Evolutionary conservation across 2,888 invertebrate species (phyloP), one percentile per base, ranked within the genome.

Genomic region (Phortica okadai): DNA sequence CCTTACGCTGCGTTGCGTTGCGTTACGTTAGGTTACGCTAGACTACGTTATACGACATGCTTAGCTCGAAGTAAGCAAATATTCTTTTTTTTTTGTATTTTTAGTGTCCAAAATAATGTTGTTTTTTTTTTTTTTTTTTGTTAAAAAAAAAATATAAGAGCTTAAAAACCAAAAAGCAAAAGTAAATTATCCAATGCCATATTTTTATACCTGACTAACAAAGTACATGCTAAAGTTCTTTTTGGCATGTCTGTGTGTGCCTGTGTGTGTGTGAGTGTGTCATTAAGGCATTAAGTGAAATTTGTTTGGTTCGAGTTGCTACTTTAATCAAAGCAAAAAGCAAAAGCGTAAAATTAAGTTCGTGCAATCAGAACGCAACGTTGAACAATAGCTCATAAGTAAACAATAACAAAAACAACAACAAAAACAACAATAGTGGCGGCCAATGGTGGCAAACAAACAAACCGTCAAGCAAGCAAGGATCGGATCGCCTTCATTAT

Each of bases 331-430:
- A 50, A 50, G 8, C 6, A 62, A 25, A 10, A 10, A 21, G 5
- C 21, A 21, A 25, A 62, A 25, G 62, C 62, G 62, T 21, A 25
- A 62, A 62, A 21, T 62, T 10, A 62, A 62, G 25, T 62, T 25
- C 10, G 0, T 25, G 33, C 25, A 62, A 62, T 25, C 11, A 62
- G 5, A 62, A 62, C 21, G 25, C 21, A n/a, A 14, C n/a, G 11
- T 14, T 33, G 41, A 41, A 66, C n/a, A 66, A 44, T 67, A 44
- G 45, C 67, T 67, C 16, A 67, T 44, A 67, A 67, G 67, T n/a
- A 67, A 44, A 14, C 45, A 44, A 44, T 16, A 11, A 6, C n/a
- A 67, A 44, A 11, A n/a, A 67, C 8, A 11, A 16, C 8, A 11
- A 62, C 25, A 21, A 62, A 1, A 50, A 50, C 50, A 14, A 6